Conservation (phyloP, 2,888 invertebrate genomes). For the Serrognathus titanus region DNA sequence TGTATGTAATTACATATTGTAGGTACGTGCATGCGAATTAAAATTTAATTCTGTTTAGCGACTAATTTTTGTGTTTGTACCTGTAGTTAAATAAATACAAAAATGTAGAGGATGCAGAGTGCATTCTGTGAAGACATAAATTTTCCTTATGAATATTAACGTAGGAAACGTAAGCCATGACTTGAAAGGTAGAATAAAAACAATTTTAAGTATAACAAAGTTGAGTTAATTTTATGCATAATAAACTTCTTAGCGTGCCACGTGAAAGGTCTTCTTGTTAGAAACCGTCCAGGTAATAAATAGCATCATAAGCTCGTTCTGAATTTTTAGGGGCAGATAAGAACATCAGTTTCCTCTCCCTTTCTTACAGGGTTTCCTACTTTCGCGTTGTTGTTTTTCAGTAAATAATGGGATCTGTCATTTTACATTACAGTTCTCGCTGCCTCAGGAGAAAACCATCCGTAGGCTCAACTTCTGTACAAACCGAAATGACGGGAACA, state of each 20-base stretch:
- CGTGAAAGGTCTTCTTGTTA: background rate
- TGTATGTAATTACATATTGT: no score
- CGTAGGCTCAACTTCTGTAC: slow-evolving; percentile 7
- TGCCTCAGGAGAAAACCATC: slow-evolving; percentile 29
- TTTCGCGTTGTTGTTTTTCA: slow-evolving; percentile 49
- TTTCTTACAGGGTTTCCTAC: slow-evolving; percentile 48
- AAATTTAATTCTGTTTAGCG: no score
- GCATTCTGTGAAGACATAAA: no score
- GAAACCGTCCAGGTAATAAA: slow-evolving; percentile 22
- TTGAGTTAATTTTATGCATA: slow-evolving; percentile 16
- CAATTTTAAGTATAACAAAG: background rate
- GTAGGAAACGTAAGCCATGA: no score
- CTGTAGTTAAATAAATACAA: no score
- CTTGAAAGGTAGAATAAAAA: no score
- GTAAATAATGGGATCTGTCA: slow-evolving; percentile 53
- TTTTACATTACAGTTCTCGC: slow-evolving; percentile 48
- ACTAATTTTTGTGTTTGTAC: no score
- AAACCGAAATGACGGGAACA: slow-evolving; percentile 20
- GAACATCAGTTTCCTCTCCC: slow-evolving; percentile 38
- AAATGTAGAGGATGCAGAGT: no score
- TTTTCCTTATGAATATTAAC: no score
- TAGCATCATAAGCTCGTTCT: slow-evolving; percentile 28
- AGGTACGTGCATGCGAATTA: no score
- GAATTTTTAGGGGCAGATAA: slow-evolving; percentile 27
- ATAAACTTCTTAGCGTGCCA: slow-evolving; percentile 14